A percentile compares a stretch with the other conserved stretches of the same genome.
phyloP scores from a whole-genome alignment of 2,797 vertebrate species.

The Emydoidea blandingii region DNA sequence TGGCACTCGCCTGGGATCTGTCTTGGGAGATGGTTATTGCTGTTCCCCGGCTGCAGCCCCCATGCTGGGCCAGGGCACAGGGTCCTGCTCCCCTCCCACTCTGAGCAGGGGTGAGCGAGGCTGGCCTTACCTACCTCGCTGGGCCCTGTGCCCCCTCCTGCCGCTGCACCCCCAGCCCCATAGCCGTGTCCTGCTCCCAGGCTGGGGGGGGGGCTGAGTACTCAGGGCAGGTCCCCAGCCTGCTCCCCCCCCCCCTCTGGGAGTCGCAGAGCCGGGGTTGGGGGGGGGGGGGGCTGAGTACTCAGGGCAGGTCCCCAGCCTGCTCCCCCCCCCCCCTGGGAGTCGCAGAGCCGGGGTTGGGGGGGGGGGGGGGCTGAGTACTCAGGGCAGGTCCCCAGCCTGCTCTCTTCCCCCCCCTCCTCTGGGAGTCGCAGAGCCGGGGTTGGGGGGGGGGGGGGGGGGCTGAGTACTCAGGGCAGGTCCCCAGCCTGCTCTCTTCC shows the following conservation, averaged over 20 bases:
- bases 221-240: neutral
- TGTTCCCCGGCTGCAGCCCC: neutral
- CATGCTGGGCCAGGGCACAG: no score
- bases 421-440: no score
- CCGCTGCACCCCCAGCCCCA: neutral
- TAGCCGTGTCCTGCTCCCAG: no score
- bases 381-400: no score
- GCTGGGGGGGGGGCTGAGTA: neutral
- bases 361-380: no score
- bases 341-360: no score
- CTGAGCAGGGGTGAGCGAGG: rapidly evolving
- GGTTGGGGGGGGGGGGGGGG: no score
- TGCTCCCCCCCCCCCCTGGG: neutral
- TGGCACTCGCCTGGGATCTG: slow-evolving; percentile 60
- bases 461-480: no score
- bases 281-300: neutral
- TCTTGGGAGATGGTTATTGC: slow-evolving; percentile 41
- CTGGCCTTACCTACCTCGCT: neutral
- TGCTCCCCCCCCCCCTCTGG: neutral
- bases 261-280: no score
- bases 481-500: neutral
- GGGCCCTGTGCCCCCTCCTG: neutral
- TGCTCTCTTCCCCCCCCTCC: no score
- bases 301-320: no score
- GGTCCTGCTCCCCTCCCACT: neutral